A percentile compares a stretch with the other conserved stretches of the same genome.
phyloP scores from a whole-genome alignment of 2,888 invertebrate genomes.

The Trissolcus brochymenae region DNA sequence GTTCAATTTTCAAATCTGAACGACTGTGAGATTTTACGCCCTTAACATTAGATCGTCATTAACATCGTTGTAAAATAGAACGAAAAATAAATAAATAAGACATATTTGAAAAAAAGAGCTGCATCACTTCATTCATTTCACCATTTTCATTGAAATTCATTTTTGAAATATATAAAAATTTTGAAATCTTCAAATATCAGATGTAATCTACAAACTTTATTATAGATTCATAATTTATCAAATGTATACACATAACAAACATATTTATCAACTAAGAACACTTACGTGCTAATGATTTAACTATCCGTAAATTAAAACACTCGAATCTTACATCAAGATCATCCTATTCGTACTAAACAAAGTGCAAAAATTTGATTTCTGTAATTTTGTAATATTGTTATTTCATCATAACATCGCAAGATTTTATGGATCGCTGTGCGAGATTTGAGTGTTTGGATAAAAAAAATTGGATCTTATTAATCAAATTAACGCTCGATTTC shows the following conservation, averaged over 20 bases:
- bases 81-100: conserved; percentile 24
- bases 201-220: conserved; percentile 12
- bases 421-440: too few species aligned
- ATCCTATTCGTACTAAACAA: conserved; percentile 6
- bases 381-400: too few species aligned
- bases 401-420: too few species aligned
- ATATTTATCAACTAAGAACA: conserved; percentile 27
- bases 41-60: conserved; percentile 41
- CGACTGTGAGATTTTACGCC: conserved; percentile 52
- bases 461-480: too few species aligned
- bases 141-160: too few species aligned
- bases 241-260: conserved; percentile 40
- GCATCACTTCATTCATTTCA: background rate
- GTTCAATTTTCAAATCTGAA: conserved; percentile 43
- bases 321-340: conserved; percentile 3
- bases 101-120: conserved; percentile 19
- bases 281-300: conserved; percentile 19
- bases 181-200: background rate
- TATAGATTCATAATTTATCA: conserved; percentile 28
- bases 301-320: conserved; percentile 16
- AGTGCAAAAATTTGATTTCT: background rate
- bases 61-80: conserved; percentile 34
- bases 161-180: too few species aligned
- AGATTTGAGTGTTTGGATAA: too few species aligned
- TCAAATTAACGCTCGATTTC: too few species aligned